phyloP scores from a whole-genome alignment of 2,797 vertebrate genomes.

The Aldrovandia affinis region DNA sequence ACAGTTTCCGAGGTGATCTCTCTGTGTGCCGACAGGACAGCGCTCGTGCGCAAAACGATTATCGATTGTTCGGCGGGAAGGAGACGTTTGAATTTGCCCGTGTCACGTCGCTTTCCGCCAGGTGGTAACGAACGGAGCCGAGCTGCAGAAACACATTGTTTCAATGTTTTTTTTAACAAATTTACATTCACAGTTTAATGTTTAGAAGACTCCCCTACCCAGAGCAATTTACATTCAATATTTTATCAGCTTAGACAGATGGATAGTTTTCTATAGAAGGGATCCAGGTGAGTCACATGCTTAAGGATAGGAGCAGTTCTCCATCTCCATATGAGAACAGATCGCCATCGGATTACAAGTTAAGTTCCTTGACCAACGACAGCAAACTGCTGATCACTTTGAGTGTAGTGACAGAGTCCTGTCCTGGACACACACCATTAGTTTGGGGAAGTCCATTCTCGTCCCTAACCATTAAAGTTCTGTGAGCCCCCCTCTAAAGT shows the following conservation, averaged over 20 bases:
- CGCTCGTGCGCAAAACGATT: not conserved
- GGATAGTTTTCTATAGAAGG: not conserved
- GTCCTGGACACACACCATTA: not conserved
- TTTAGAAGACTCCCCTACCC: not conserved
- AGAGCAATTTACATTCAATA: not conserved
- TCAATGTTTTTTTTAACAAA: not conserved
- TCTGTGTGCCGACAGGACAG: not conserved
- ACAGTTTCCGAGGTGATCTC: slow-evolving; percentile 27
- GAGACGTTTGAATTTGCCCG: slow-evolving; percentile 10
- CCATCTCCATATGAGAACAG: not conserved
- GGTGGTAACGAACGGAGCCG: not conserved
- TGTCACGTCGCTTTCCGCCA: not conserved
- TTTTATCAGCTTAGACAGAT: not conserved
- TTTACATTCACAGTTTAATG: not conserved
- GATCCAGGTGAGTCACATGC: not conserved
- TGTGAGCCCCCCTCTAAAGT: too few relatives aligned
- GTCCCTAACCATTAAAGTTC: not conserved
- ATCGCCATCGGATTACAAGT: not conserved
- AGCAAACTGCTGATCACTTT: not conserved
- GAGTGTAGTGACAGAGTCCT: not conserved
- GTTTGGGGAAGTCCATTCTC: not conserved
- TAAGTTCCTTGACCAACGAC: not conserved
- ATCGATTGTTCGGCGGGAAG: not conserved
- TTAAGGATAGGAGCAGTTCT: not conserved
- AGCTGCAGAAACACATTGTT: not conserved